Evolutionary conservation across 2,797 vertebrate species (phyloP).

Genomic region (Urophycis tenuis): DNA sequence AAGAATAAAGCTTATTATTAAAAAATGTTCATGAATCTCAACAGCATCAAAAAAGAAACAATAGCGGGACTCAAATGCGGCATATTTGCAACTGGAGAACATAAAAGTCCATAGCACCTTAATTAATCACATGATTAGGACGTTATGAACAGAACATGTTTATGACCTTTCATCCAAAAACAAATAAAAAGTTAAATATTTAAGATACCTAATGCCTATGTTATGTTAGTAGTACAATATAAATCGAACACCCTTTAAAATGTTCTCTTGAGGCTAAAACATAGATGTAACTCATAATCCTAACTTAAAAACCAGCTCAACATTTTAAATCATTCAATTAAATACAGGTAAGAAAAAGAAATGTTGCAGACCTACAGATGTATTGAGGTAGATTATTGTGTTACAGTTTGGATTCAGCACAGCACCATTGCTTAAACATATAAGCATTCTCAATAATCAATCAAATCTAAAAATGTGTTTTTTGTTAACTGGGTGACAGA

Average conservation of each 20-base stretch:
- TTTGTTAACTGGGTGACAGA: slow-evolving; percentile 33
- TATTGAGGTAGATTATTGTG: slow-evolving; percentile 62
- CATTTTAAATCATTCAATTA: slow-evolving; percentile 41
- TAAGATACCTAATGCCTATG: neutral
- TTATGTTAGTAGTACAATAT: no score
- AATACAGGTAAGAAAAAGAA: slow-evolving; percentile 38
- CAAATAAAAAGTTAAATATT: neutral
- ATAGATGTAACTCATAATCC: neutral
- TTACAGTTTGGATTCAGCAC: slow-evolving; percentile 25
- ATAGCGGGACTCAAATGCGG: neutral
- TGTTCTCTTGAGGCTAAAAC: neutral
- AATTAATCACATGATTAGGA: neutral
- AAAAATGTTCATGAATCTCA: neutral
- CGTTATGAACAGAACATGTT: neutral
- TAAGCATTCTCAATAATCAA: neutral
- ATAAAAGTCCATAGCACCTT: neutral
- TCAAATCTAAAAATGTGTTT: slow-evolving; percentile 36
- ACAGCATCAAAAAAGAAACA: neutral
- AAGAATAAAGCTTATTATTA: no score
- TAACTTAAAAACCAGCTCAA: slow-evolving; percentile 1
- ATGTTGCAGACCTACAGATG: slow-evolving; percentile 38
- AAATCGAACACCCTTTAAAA: neutral
- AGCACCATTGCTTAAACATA: slow-evolving; percentile 27
- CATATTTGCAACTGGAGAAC: neutral
- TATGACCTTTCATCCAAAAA: neutral